A percentile compares a stretch with the other conserved stretches of the same genome.
phyloP scores from a whole-genome alignment of 1,140 invertebrate genomes.

The Drosophila sechellia region DNA sequence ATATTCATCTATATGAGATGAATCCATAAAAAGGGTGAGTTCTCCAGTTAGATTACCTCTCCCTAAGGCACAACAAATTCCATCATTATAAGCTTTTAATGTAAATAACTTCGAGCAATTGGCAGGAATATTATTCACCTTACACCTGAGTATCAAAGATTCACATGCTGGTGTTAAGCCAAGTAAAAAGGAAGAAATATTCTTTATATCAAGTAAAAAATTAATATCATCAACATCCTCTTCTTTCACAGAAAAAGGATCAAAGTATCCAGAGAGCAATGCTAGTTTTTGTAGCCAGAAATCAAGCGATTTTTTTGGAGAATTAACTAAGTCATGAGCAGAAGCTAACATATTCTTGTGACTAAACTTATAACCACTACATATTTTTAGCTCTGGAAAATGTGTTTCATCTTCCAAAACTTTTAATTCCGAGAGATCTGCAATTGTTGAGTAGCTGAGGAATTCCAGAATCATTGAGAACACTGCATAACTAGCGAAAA shows the following conservation, averaged over 20 bases:
- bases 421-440: conserved; percentile 22
- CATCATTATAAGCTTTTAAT: conserved; percentile 7
- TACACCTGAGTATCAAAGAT: conserved; percentile 38
- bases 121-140: neutral
- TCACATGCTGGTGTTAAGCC: conserved; percentile 50
- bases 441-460: conserved; percentile 49
- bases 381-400: conserved; percentile 41
- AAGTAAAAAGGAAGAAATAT: conserved; percentile 28
- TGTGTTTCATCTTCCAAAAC: neutral
- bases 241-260: conserved; percentile 15
- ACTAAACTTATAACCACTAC: conserved; percentile 58
- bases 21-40: conserved; percentile 42
- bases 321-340: conserved; percentile 9
- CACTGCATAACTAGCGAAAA: conserved; percentile 46
- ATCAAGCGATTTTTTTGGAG: neutral
- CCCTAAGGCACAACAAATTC: conserved; percentile 47
- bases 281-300: conserved; percentile 32
- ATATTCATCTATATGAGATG: conserved; percentile 47
- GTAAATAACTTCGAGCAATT: conserved; percentile 55
- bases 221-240: conserved; percentile 9
- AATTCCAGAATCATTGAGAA: conserved; percentile 43
- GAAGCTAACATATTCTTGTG: conserved; percentile 14
- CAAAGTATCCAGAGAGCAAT: conserved; percentile 31
- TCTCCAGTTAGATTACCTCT: conserved; percentile 11
- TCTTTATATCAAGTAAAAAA: neutral